phyloP scores from a whole-genome alignment of 2,888 invertebrate genomes.

The Drosophila crucigera region DNA sequence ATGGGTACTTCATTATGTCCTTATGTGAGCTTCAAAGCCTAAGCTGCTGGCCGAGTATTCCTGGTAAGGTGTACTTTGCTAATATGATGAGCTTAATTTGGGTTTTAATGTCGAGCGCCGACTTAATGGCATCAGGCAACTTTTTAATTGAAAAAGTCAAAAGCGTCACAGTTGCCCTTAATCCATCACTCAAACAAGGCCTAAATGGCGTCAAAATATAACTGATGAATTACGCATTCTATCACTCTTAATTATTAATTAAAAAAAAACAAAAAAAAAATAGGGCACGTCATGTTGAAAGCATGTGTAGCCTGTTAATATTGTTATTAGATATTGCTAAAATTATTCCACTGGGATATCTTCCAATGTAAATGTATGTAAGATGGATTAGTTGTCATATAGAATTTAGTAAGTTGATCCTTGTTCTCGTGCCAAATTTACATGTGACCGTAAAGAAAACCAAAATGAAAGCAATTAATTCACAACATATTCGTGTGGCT shows the following conservation, averaged over 20 bases:
- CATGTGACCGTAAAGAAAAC: not conserved
- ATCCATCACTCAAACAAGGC: not conserved
- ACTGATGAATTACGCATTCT: constrained; percentile 5
- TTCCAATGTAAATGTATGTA: not conserved
- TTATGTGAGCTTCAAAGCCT: constrained; percentile 14
- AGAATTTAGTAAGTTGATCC: not conserved
- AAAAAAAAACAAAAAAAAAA: not conserved
- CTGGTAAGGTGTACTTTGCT: constrained; percentile 7
- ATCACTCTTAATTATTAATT: not conserved
- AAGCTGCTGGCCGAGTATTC: constrained; percentile 2
- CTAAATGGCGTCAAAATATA: constrained; percentile 17
- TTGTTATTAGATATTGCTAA: not conserved
- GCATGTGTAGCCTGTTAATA: not conserved
- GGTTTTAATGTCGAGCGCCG: constrained; percentile 16
- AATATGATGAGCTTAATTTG: constrained; percentile 29
- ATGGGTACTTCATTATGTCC: constrained; percentile 41
- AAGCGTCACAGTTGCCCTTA: constrained; percentile 11
- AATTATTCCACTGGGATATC: not conserved
- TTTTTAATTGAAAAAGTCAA: constrained; percentile 61
- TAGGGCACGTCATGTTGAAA: not conserved
- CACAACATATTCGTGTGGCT: too few species aligned
- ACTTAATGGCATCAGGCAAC: constrained; percentile 51
- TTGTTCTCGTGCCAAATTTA: not conserved
- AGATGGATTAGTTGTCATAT: not conserved
- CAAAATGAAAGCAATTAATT: not conserved